Evolutionary conservation across 2,797 vertebrate species (phyloP), one percentile per base, ranked within the genome.

Genomic region (Danio aesculapii): DNA sequence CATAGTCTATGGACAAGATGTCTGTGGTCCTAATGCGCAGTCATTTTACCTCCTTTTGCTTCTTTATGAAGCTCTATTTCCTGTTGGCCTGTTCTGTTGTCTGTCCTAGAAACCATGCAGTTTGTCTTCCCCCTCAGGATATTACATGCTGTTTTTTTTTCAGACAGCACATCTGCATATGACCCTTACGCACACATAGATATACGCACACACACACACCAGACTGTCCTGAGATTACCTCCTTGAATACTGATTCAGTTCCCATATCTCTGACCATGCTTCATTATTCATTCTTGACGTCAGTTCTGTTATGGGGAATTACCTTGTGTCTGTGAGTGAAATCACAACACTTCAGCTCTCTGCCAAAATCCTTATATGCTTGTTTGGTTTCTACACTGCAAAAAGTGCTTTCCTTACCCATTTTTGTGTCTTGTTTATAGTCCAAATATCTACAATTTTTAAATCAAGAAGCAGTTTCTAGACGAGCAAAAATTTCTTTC

Each of bases 221-320:
- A 53, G n/a, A 19, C 55, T 78, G 80, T 75, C 67, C 39, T n/a
- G n/a, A 78, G 16, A 61, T 73, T 77, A 78, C 57, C 14, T 69
- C 6, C 8, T n/a, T 72, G 55, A n/a, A 61, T 49, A 77, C 16
- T 64, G 58, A 61, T 75, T 66, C 63, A 59, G 55, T 68, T 77
- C 61, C 69, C 66, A 14, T 41, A 8, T 73, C 19, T 21, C 43
- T 66, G 12, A 8, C 11, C 59, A 46, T 11, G 30, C 46, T 10
- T 70, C 58, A 79, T 79, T 79, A 79, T 73, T 82, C 78, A 73
- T 69, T 73, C 46, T 58, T n/a, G 47, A 46, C 68, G 19, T 17
- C 62, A 46, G 12, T 14, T 14, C 61, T 41, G 53, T 57, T 69
- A 6, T 64, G 21, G 10, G 30, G 30, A 30, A 30, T 30, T 30